A percentile compares a stretch with the other conserved stretches of the same genome.
These are phyloP conservation scores for Callimico goeldii DNA, from an alignment of 2,797 vertebrate species.

Conservation along the genomic window DNA sequence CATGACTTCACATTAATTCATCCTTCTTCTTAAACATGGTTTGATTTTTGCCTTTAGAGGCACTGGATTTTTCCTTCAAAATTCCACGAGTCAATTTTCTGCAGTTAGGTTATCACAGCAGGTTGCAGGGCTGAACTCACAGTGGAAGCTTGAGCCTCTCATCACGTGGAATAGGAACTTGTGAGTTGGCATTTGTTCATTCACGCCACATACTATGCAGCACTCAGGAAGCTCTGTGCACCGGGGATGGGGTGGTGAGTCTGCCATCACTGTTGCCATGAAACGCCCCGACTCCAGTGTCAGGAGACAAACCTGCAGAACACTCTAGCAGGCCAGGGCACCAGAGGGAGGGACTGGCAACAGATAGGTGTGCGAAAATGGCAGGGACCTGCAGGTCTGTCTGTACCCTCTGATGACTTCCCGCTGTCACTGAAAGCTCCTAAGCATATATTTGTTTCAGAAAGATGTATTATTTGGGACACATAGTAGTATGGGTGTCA, in stretches of 20 bases:
- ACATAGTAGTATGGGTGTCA: rapidly evolving
- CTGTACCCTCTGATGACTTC: rapidly evolving
- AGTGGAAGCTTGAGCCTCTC: neutral
- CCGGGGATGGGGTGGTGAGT: rapidly evolving
- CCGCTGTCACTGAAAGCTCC: neutral
- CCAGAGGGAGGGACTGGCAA: too few relatives aligned
- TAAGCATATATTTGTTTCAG: neutral
- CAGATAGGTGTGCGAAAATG: neutral
- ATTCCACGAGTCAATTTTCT: neutral
- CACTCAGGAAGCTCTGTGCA: neutral
- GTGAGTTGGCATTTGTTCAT: rapidly evolving
- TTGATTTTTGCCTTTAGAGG: neutral
- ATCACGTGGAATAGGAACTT: neutral
- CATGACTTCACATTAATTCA: neutral
- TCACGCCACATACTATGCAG: rapidly evolving
- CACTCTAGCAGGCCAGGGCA: rapidly evolving
- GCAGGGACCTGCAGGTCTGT: neutral
- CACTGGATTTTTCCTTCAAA: neutral
- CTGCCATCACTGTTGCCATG: neutral
- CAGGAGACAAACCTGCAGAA: neutral
- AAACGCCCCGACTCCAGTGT: neutral
- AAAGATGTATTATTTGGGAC: neutral
- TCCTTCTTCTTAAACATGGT: neutral
- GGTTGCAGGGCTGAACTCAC: too few relatives aligned
- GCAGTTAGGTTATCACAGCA: neutral